Base-by-base conservation (phyloP, 2,113 vertebrate species). In the Chlamydotis undulata region DNA sequence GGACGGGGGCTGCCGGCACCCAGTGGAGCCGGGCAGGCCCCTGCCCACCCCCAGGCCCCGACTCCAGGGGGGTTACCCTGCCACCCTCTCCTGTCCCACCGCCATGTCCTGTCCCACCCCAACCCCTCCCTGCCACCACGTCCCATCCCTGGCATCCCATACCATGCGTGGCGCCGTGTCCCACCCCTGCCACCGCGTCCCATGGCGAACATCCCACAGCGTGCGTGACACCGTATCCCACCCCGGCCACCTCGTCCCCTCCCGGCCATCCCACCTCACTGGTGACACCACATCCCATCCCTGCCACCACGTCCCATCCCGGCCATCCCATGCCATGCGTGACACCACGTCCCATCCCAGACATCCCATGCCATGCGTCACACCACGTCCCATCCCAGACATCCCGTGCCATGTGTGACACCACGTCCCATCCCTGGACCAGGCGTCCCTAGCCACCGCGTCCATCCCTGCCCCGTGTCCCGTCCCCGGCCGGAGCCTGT, bases 321-420 rank as follows among this genome's bases (percentile, higher is more conserved):
- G 39, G 39, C 39, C 39, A 41, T 41, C 39, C 39, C 39, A 41
- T 47, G 16, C 28, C 17, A 1, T 45, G 10, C 12, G 16, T 13
- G 17, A 13, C n/a, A 6, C 22, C 28, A 0, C 0, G 4, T 68
- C 57, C 73, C 47, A 2, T 28, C 22, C 21, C 26, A 1, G 39
- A 7, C 21, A 45, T 6, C 57, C 43, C 52, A 8, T 8, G 10
- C 24, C 19, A 1, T 4, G 7, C 1, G 4, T 8, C 55, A 31
- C 35, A 31, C 41, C 7, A 0, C 4, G 2, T 18, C 37, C 50
- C 21, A 10, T 37, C 29, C 31, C 10, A 2, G 28, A 15, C 41
- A 9, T 29, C 41, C 52, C 41, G 12, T 6, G 5, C 16, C 15
- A 6, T 14, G 25, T 61, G 7, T 22, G 26, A 43, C 64, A 13